phyloP scores from a whole-genome alignment of 2,797 vertebrate genomes.

The Lycodopsis pacificus region DNA sequence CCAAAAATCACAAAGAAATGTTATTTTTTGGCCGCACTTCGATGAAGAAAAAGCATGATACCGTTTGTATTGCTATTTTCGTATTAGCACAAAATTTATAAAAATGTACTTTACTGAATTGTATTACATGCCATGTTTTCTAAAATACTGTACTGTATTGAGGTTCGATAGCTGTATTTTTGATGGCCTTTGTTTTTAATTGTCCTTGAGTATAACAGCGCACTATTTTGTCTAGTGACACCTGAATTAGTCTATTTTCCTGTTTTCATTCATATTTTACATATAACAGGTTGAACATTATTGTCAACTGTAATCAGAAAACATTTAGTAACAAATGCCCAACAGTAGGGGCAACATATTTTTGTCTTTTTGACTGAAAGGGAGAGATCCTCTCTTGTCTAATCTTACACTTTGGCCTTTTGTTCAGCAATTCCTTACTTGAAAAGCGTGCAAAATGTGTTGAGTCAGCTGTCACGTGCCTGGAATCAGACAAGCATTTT shows the following conservation, averaged over 20 bases:
- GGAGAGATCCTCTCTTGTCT: conserved; percentile 1
- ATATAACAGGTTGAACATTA: conserved; percentile 10
- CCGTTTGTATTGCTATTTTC: conserved; percentile 64
- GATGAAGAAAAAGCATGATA: conserved; percentile 56
- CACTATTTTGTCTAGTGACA: conserved; percentile 53
- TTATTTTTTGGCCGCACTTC: conserved; percentile 47
- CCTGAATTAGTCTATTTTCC: conserved; percentile 29
- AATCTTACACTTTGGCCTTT: conserved; percentile 7
- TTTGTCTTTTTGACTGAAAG: conserved; percentile 12
- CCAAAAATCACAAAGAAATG: conserved; percentile 31
- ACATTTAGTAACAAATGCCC: conserved; percentile 24
- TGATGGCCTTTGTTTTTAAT: conserved; percentile 41
- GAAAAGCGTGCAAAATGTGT: conserved; percentile 37
- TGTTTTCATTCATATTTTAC: conserved; percentile 27
- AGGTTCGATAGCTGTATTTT: conserved; percentile 55
- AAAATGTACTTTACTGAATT: conserved; percentile 49
- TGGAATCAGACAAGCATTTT: conserved; percentile 46
- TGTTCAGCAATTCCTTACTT: conserved; percentile 38
- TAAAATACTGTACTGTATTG: conserved; percentile 60
- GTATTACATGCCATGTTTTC: conserved; percentile 47
- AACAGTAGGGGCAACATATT: conserved; percentile 12
- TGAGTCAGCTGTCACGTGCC: conserved; percentile 24
- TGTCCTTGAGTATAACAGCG: conserved; percentile 33
- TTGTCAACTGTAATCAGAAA: conserved; percentile 30
- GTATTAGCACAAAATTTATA: conserved; percentile 38